Conservation (phyloP, 2,797 vertebrate genomes). For the Pampus argenteus region DNA sequence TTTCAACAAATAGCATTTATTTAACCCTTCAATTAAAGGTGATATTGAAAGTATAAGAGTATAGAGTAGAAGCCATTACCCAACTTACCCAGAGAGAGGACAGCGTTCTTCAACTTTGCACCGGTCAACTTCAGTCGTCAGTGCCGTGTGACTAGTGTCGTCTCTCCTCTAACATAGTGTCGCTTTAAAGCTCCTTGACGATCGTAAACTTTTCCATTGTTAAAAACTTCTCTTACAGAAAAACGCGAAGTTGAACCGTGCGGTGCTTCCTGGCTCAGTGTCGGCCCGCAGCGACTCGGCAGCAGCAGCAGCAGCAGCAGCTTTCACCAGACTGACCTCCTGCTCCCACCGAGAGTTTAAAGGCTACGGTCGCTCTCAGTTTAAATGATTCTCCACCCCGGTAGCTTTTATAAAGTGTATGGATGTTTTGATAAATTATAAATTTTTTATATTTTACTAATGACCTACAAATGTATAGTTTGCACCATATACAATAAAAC, state of each 20-base stretch:
- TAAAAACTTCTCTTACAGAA: neutral
- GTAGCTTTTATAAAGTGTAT: neutral
- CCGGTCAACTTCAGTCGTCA: neutral
- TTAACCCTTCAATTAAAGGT: neutral
- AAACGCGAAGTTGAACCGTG: neutral
- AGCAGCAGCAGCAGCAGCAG: constrained; percentile 8
- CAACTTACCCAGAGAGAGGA: constrained; percentile 35
- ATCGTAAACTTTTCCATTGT: neutral
- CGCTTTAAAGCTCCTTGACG: neutral
- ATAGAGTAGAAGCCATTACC: neutral
- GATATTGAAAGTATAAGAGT: neutral
- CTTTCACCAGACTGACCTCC: constrained; percentile 8
- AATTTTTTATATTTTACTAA: neutral
- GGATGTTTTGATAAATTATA: neutral
- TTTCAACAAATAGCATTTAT: neutral
- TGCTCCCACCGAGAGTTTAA: neutral
- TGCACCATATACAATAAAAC: too few relatives aligned
- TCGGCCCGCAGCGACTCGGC: neutral
- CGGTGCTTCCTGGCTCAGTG: neutral
- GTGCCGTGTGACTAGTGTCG: neutral
- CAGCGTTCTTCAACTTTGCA: neutral
- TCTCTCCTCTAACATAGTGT: neutral
- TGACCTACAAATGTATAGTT: too few relatives aligned
- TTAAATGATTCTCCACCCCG: neutral
- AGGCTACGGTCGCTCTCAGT: neutral